Conservation (phyloP, 2,888 invertebrate genomes). For the Agriopis marginaria region DNA sequence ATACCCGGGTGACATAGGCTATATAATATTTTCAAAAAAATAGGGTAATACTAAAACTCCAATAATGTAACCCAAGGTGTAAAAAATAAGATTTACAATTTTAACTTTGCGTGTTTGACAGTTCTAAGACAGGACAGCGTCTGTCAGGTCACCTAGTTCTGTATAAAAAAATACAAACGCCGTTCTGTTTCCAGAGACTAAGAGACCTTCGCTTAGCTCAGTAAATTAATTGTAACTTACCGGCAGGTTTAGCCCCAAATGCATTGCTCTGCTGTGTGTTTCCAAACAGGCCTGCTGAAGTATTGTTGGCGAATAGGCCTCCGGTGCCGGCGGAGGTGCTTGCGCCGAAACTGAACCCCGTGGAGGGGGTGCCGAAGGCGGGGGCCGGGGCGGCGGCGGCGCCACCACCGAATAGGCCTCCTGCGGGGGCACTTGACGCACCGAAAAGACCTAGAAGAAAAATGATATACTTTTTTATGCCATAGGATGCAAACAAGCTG, state of each 20-base stretch:
- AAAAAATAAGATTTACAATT: too few relatives aligned
- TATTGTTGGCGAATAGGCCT: constrained; percentile 87
- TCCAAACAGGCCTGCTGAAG: constrained; percentile 87
- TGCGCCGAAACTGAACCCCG: constrained; percentile 75
- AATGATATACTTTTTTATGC: background rate
- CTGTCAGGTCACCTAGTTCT: too few relatives aligned
- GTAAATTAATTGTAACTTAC: constrained; percentile 54
- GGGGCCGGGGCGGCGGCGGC: constrained; percentile 79
- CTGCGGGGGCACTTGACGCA: constrained; percentile 70
- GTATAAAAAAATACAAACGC: too few relatives aligned
- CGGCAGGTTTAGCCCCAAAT: constrained; percentile 86
- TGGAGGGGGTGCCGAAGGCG: constrained; percentile 88
- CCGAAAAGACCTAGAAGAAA: constrained; percentile 85
- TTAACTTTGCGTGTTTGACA: too few relatives aligned
- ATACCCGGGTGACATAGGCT: too few relatives aligned
- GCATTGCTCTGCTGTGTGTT: constrained; percentile 79
- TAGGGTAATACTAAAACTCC: too few relatives aligned
- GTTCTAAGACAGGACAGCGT: too few relatives aligned
- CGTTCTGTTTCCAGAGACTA: too few relatives aligned
- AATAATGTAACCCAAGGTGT: too few relatives aligned
- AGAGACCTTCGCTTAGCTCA: too few relatives aligned
- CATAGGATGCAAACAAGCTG: too few relatives aligned
- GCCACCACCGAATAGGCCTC: constrained; percentile 70
- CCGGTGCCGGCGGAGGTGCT: constrained; percentile 73
- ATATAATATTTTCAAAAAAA: too few relatives aligned